Conservation (phyloP, 2,888 invertebrate species). For the Drosophila nr. perissopoda region DNA sequence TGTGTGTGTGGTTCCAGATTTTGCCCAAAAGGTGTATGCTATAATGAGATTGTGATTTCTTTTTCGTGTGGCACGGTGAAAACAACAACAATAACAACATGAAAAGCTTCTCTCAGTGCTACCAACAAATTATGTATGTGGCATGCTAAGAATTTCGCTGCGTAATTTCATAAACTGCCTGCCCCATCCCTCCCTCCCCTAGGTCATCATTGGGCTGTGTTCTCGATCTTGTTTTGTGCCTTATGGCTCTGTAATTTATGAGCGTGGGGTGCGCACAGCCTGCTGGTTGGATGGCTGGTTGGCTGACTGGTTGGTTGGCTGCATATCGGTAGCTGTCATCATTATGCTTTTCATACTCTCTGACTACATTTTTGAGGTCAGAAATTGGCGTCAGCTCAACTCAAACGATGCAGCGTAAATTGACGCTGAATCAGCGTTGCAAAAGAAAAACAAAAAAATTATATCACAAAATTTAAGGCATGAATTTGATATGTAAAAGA, state of each 20-base stretch:
- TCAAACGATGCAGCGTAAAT: conserved; percentile 40
- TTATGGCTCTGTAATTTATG: conserved; percentile 73
- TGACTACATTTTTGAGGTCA: conserved; percentile 36
- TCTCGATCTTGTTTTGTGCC: conserved; percentile 69
- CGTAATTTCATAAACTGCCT: conserved; percentile 58
- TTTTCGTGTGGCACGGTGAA: conserved; percentile 65
- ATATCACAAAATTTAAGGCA: not conserved
- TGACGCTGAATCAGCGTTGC: conserved; percentile 16
- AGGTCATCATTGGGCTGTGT: conserved; percentile 13
- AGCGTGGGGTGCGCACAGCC: conserved; percentile 42
- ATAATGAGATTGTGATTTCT: conserved; percentile 81
- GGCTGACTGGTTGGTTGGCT: not conserved
- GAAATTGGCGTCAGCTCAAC: conserved; percentile 52
- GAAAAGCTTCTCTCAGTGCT: conserved; percentile 39
- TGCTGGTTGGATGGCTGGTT: not conserved
- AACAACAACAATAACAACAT: conserved; percentile 27
- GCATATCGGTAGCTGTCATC: conserved; percentile 81
- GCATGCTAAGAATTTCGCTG: conserved; percentile 78
- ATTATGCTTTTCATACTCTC: conserved; percentile 55
- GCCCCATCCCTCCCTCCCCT: not conserved
- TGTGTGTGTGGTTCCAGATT: conserved; percentile 11
- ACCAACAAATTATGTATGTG: conserved; percentile 75
- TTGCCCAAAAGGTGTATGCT: conserved; percentile 76
- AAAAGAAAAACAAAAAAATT: not conserved
- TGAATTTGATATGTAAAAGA: conserved; percentile 17